Conservation (phyloP, 1,140 invertebrate species). For the Trichoplusia ni region DNA sequence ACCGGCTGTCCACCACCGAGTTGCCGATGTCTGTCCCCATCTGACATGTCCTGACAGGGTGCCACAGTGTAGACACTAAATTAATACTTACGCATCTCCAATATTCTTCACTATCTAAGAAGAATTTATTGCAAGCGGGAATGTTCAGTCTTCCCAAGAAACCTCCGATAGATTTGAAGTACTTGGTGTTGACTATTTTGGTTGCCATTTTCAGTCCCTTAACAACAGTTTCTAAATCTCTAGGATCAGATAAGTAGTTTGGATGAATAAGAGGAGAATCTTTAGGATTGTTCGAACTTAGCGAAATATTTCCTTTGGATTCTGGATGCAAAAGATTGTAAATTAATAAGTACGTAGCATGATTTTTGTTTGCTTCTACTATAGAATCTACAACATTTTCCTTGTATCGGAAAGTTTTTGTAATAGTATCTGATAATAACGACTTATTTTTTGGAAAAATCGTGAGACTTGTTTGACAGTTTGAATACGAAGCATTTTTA, state of each 20-base stretch:
- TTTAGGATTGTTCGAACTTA: slow-evolving; percentile 60
- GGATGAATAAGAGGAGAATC: slow-evolving; percentile 88
- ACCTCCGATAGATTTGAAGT: slow-evolving; percentile 65
- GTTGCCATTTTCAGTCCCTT: slow-evolving; percentile 78
- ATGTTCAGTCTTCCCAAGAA: slow-evolving; percentile 64
- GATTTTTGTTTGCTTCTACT: slow-evolving; percentile 57
- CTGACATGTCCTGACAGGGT: not conserved
- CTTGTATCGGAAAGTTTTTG: slow-evolving; percentile 41
- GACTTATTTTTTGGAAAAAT: slow-evolving; percentile 33
- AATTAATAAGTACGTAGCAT: slow-evolving; percentile 57
- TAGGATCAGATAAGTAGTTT: slow-evolving; percentile 87
- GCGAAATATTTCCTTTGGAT: slow-evolving; percentile 64
- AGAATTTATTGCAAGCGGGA: slow-evolving; percentile 60
- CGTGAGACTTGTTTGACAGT: slow-evolving; percentile 47
- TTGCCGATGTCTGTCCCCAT: slow-evolving; percentile 52
- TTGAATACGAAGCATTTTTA: slow-evolving; percentile 37
- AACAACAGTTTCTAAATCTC: slow-evolving; percentile 85
- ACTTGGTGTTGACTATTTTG: slow-evolving; percentile 64
- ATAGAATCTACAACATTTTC: slow-evolving; percentile 62
- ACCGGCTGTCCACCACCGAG: slow-evolving; percentile 85
- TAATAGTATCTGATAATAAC: not conserved
- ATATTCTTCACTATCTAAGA: slow-evolving; percentile 81
- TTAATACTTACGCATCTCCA: slow-evolving; percentile 84
- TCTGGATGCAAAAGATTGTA: slow-evolving; percentile 71
- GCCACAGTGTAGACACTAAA: slow-evolving; percentile 48